A percentile compares a stretch with the other conserved stretches of the same genome.
These are phyloP conservation scores for Andricus quercusramuli DNA, from an alignment of 2,888 invertebrate species.

Conservation along the genomic window DNA sequence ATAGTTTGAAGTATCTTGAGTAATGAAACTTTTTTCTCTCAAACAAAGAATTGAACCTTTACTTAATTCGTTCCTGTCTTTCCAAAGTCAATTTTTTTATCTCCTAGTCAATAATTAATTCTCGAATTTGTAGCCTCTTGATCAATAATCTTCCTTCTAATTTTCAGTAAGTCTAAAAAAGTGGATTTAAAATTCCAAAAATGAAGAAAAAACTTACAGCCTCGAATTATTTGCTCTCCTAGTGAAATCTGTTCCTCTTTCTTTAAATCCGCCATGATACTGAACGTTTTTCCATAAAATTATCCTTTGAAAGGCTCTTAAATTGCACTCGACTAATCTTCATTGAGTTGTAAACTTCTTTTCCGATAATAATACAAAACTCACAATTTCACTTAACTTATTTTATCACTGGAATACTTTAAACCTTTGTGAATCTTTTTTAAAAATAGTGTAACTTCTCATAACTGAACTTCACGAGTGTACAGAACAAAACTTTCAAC, in stretches of 20 bases:
- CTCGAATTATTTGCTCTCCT: not conserved
- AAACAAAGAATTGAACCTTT: too few relatives aligned
- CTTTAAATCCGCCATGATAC: not conserved
- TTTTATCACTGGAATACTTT: not conserved
- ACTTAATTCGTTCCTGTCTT: not conserved
- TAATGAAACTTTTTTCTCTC: not conserved
- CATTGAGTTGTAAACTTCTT: not conserved
- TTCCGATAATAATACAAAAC: not conserved
- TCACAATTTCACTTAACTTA: not conserved
- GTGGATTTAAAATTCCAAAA: not conserved
- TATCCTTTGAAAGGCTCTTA: not conserved
- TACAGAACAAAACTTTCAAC: not conserved
- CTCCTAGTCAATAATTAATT: not conserved
- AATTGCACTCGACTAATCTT: not conserved
- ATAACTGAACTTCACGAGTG: not conserved
- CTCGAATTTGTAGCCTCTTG: not conserved
- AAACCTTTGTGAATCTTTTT: not conserved
- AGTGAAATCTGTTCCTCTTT: not conserved
- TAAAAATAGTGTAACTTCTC: not conserved
- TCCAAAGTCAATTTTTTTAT: not conserved
- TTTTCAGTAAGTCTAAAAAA: not conserved
- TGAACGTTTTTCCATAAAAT: not conserved
- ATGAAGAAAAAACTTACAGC: not conserved
- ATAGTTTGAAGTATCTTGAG: not conserved
- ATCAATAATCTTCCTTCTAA: not conserved